Base-by-base conservation (phyloP, 2,797 vertebrate species). In the Eidolon dupreanum region DNA sequence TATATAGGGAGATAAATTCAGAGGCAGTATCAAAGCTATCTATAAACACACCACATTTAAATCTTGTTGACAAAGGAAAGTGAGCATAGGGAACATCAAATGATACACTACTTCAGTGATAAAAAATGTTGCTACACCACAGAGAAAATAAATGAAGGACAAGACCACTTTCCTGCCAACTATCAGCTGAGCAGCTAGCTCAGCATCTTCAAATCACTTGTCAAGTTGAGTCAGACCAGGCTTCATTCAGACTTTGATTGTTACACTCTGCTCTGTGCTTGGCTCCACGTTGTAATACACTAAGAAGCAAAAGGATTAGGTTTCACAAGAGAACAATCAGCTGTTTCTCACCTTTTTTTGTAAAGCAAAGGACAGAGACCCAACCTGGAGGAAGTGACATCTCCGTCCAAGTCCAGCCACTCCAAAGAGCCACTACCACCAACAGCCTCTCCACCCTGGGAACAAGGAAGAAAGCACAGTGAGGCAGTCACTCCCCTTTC, bases 361-460 rank as follows among this genome's bases (percentile, higher is more conserved):
- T 97, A 93, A 97, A 98, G 71, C 84, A 97, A 93, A 97, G 98
- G 97, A 86, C 97, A 96, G 66, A 94, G 90, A 90, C 89, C 51
- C 90, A 95, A 66, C 11, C 16, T 49, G 12, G 90, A 92, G 28
- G 95, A 43, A n/a, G 86, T 94, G 66, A 96, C 96, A 96, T 98
- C 96, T 98, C 97, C 94, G 79, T 99, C 99, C 92, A 99, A 97
- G 95, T 98, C 98, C 79, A 99, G 97, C 99, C 98, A 99, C 84
- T 99, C 99, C 97, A 99, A 97, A 97, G 98, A 98, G 94, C 97
- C 98, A 95, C 97, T 98, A 84, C 96, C 98, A 55, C 83, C 17
- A 84, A 59, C 1, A 59, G 97, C 94, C 97, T 99, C 99, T 98
- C 98, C 99, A 59, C 98, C 98, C 99, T 99, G 97, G 71, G 78